These are phyloP conservation scores for Sternotherus odoratus DNA, from an alignment of 2,797 vertebrate genomes.

Conservation along the genomic window DNA sequence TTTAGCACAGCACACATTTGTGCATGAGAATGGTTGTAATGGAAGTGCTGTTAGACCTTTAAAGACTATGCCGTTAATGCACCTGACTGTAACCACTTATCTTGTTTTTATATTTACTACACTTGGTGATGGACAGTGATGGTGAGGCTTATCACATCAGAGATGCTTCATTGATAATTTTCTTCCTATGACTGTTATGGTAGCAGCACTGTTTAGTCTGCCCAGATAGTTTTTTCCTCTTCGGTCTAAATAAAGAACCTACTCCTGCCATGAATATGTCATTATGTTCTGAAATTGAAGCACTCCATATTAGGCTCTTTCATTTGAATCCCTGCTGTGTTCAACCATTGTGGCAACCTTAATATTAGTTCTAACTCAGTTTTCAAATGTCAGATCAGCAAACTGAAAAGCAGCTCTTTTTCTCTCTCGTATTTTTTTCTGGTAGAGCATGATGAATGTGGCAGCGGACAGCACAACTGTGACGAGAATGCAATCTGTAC, in stretches of 20 bases:
- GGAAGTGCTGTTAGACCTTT: not conserved
- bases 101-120: not conserved
- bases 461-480: constrained; percentile 84
- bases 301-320: not conserved
- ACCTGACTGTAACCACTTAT: not conserved
- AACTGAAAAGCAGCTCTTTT: not conserved
- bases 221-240: rapidly evolving
- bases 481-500: constrained; percentile 94
- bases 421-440: not conserved
- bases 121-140: not conserved
- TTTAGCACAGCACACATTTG: not conserved
- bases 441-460: constrained; percentile 92
- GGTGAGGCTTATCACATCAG: not conserved
- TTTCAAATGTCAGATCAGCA: not conserved
- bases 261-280: rapidly evolving
- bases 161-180: not conserved
- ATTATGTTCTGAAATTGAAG: not conserved
- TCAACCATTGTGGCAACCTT: not conserved
- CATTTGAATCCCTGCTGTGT: not conserved
- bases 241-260: not conserved
- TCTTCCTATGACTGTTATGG: not conserved
- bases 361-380: not conserved
- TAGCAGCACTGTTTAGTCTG: not conserved
- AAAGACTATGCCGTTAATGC: rapidly evolving
- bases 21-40: not conserved